phyloP scores from a whole-genome alignment of 2,888 invertebrate species.

The Chorisops tibialis region DNA sequence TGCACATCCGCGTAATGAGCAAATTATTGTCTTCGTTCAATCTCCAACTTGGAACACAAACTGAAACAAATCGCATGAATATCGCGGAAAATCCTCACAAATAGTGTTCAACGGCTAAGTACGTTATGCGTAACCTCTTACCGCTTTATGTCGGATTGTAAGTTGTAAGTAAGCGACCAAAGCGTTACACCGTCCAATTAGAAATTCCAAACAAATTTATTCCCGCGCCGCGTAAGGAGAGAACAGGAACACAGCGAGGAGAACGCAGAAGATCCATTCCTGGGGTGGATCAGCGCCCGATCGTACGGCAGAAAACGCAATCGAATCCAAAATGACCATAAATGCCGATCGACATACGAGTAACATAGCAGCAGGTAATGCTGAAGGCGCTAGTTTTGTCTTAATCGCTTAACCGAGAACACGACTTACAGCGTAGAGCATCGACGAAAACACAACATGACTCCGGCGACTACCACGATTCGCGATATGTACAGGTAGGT shows the following conservation, averaged over 20 bases:
- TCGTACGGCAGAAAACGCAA: too few relatives aligned
- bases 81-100: too few relatives aligned
- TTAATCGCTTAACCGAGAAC: constrained; percentile 28
- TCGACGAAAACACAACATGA: constrained; percentile 24
- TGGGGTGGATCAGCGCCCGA: too few relatives aligned
- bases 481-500: background rate
- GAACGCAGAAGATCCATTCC: background rate
- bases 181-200: constrained; percentile 34
- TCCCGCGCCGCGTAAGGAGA: constrained; percentile 34
- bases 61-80: too few relatives aligned
- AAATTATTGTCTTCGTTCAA: too few relatives aligned
- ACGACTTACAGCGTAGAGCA: constrained; percentile 27
- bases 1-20: too few relatives aligned
- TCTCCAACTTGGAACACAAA: too few relatives aligned
- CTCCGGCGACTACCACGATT: constrained; percentile 27
- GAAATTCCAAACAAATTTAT: constrained; percentile 40
- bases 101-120: too few relatives aligned
- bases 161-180: too few relatives aligned
- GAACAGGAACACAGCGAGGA: constrained; percentile 5
- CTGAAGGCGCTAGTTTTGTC: constrained; percentile 31
- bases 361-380: constrained; percentile 7
- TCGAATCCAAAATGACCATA: constrained; percentile 14
- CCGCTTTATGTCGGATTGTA: too few relatives aligned
- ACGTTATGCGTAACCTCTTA: too few relatives aligned
- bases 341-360: background rate